Evolutionary conservation across 2,888 invertebrate genomes (phyloP).

Genomic region (Ctenicera cuprea): DNA sequence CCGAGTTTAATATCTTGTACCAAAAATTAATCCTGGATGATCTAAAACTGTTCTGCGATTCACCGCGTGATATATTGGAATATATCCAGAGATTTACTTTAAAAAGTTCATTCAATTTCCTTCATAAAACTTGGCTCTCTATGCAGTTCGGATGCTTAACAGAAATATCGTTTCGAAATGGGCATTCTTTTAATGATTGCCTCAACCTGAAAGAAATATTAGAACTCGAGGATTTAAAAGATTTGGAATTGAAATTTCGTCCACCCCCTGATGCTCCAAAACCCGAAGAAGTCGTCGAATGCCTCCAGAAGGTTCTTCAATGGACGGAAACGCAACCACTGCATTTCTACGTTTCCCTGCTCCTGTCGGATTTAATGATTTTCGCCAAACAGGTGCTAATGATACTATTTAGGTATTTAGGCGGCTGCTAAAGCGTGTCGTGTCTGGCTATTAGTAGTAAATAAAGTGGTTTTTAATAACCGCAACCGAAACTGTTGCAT

Average conservation of each 20-base stretch:
- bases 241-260: background rate
- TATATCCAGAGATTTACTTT: conserved; percentile 7
- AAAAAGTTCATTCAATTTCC: conserved; percentile 16
- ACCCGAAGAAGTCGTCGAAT: conserved; percentile 1
- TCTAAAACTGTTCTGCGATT: conserved; percentile 18
- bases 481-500: conserved; percentile 37
- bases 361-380: conserved; percentile 24
- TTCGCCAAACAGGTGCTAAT: conserved; percentile 38
- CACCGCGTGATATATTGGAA: background rate
- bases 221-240: background rate
- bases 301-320: background rate
- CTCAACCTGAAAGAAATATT: background rate
- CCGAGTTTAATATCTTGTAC: conserved; percentile 6
- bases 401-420: conserved; percentile 16
- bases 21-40: conserved; percentile 21
- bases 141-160: conserved; percentile 9
- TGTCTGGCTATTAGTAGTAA: conserved; percentile 5
- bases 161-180: background rate
- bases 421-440: conserved; percentile 16
- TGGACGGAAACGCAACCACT: conserved; percentile 31
- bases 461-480: conserved; percentile 33
- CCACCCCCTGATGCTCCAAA: background rate
- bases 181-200: background rate
- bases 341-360: conserved; percentile 10
- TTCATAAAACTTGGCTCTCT: conserved; percentile 27